phyloP scores from a whole-genome alignment of 92 coral and sea anemone species.

The Muricea muricata region DNA sequence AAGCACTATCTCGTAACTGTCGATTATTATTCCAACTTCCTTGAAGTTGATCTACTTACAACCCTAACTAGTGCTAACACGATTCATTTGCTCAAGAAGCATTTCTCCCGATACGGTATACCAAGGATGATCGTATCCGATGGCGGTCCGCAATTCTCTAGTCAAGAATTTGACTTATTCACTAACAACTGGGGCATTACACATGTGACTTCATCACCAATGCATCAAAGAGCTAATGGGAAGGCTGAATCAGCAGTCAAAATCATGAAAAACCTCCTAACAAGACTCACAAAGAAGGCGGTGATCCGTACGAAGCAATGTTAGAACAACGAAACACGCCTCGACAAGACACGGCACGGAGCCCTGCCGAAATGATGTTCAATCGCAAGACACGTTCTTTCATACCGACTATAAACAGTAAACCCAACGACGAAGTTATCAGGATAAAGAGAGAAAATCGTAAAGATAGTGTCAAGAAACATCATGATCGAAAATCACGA shows the following conservation, averaged over 20 bases:
- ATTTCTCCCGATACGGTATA: constrained; percentile 53
- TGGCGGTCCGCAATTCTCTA: constrained; percentile 48
- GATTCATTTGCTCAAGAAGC: constrained; percentile 27
- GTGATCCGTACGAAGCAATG: constrained; percentile 53
- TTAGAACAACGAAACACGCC: constrained; percentile 70
- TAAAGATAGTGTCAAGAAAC: constrained; percentile 16
- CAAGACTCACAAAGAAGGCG: constrained; percentile 51
- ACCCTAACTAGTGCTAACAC: constrained; percentile 30
- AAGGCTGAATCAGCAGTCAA: constrained; percentile 66
- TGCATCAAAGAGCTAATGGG: constrained; percentile 59
- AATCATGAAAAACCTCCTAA: constrained; percentile 36
- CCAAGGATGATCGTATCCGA: constrained; percentile 45
- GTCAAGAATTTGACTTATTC: constrained; percentile 50
- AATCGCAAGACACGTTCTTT: constrained; percentile 51
- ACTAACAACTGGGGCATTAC: constrained; percentile 51
- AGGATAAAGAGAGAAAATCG: too few relatives aligned
- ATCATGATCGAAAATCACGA: constrained; percentile 44
- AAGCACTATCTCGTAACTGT: constrained; percentile 18
- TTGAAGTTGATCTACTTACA: constrained; percentile 40
- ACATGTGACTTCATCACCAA: constrained; percentile 58
- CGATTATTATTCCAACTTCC: constrained; percentile 46
- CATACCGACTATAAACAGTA: constrained; percentile 8
- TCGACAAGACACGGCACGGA: constrained; percentile 60
- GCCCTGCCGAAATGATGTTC: constrained; percentile 67
- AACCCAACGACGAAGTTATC: too few relatives aligned